These are phyloP conservation scores for Acrobasis repandana DNA, from an alignment of 2,888 invertebrate genomes.

Conservation along the genomic window DNA sequence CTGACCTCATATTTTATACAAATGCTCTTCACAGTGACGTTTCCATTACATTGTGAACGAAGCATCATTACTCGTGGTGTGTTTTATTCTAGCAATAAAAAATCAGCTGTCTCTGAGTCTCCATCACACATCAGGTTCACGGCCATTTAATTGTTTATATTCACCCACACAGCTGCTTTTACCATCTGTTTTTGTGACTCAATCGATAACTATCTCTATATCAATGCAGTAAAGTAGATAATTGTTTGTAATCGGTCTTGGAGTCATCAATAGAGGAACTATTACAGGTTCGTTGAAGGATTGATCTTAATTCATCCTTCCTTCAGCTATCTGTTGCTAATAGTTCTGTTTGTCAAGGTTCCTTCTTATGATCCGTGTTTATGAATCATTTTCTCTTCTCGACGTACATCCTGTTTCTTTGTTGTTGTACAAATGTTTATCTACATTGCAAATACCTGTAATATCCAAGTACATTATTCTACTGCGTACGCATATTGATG, in stretches of 20 bases:
- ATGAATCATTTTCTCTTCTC: conserved; percentile 5
- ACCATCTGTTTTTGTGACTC: conserved; percentile 30
- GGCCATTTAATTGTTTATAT: conserved; percentile 39
- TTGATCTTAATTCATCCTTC: conserved; percentile 33
- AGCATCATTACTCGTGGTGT: neutral
- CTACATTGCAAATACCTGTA: neutral
- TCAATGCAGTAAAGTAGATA: conserved; percentile 22
- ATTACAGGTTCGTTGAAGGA: conserved; percentile 30
- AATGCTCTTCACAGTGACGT: neutral
- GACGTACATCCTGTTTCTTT: conserved; percentile 10
- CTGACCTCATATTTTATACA: conserved; percentile 3
- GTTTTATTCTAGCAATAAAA: conserved; percentile 2
- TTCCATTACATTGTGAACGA: neutral
- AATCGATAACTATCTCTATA: conserved; percentile 17
- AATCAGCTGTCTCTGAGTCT: conserved; percentile 32
- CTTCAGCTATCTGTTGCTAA: conserved; percentile 39
- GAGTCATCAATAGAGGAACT: conserved; percentile 26
- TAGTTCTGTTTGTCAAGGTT: conserved; percentile 36
- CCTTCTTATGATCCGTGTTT: conserved; percentile 8
- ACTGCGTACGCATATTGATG: too few relatives aligned
- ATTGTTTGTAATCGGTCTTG: conserved; percentile 19
- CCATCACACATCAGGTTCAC: conserved; percentile 43
- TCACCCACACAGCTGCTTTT: conserved; percentile 49
- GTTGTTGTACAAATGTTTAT: neutral
- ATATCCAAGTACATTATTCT: too few relatives aligned